Base-by-base conservation (phyloP, 2,888 invertebrate species). In the Acrocyrtus sp. region DNA sequence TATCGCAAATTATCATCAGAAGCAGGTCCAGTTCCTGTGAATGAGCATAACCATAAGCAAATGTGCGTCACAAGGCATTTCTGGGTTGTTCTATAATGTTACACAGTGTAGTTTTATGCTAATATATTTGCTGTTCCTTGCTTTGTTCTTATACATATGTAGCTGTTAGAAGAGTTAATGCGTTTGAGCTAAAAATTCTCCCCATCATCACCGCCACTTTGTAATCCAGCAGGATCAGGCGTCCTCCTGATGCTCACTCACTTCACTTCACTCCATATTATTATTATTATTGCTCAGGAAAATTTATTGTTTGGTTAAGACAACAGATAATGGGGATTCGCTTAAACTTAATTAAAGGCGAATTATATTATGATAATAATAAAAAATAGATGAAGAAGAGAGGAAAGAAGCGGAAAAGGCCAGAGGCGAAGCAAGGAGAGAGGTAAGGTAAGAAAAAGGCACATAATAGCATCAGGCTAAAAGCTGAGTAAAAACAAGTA, bases 261-360 rank as follows among this genome's bases (percentile, higher is more conserved):
- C 10, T 15, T 17, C 47, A 17, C 10, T 6, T 12, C 19, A 47
- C n/a, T 12, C 43, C n/a, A n/a, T 43, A 43, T 41, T 57, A 41
- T 48, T 69, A 69, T 53, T 63, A 63, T 53, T 63, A 45, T 26
- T 54, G 47, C 69, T 48, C 58, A 60, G 34, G 69, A 61, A 69
- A 69, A 69, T 69, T 69, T 69, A 69, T 69, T 69, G 69, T 69
- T 69, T 69, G 69, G 69, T 69, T 69, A 69, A 69, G 69, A 61
- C 69, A 69, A 54, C 69, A 69, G 60, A 60, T 69, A 69, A 69
- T 61, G 47, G 69, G 61, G 51, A 69, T 69, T 69, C 69, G 69
- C 69, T 69, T 54, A 69, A 61, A 69, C 41, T 69, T 69, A 69
- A 69, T 69, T 69, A 69, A 69, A 69, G 69, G 61, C 41, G 69